Percentiles rank a stretch among this genome's conserved stretches.
These are phyloP conservation scores for Hypsopygia costalis DNA, from an alignment of 2,888 invertebrate genomes.

Conservation along the genomic window DNA sequence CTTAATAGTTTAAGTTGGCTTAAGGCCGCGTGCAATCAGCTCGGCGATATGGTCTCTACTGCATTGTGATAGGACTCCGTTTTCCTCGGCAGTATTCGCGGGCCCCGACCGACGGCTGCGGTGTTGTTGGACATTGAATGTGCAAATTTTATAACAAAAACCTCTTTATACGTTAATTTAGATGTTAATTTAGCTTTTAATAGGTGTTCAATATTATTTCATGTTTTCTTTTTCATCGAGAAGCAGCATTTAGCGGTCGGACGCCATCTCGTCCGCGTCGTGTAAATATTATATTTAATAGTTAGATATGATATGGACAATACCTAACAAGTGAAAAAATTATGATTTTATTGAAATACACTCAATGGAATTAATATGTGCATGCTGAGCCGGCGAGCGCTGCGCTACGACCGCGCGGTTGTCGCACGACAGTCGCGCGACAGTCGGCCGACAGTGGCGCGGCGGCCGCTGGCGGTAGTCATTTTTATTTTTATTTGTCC, in stretches of 20 bases:
- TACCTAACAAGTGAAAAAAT: constrained; percentile 77
- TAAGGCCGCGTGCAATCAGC: constrained; percentile 32
- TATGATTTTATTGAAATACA: constrained; percentile 77
- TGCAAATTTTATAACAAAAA: constrained; percentile 48
- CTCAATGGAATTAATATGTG: constrained; percentile 69
- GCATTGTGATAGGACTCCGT: constrained; percentile 59
- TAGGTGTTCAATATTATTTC: constrained; percentile 75
- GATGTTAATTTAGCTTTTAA: constrained; percentile 75
- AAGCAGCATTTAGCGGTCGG: constrained; percentile 57
- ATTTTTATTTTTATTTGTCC: constrained; percentile 53
- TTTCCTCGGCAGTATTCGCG: constrained; percentile 37
- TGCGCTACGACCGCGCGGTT: constrained; percentile 13
- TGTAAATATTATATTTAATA: constrained; percentile 73
- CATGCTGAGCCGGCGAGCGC: constrained; percentile 48
- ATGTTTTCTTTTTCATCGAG: constrained; percentile 47
- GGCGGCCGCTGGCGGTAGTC: constrained; percentile 34
- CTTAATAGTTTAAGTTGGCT: constrained; percentile 34
- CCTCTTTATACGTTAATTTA: constrained; percentile 67
- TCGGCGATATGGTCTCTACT: constrained; percentile 41
- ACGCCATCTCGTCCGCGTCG: constrained; percentile 31
- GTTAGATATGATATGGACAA: constrained; percentile 77
- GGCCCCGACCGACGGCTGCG: constrained; percentile 34
- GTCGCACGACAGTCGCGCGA: constrained; percentile 27
- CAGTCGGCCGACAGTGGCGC: constrained; percentile 29
- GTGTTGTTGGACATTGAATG: constrained; percentile 29